These are phyloP conservation scores for Aythya baeri DNA, from an alignment of 2,113 vertebrate genomes.

Conservation along the genomic window DNA sequence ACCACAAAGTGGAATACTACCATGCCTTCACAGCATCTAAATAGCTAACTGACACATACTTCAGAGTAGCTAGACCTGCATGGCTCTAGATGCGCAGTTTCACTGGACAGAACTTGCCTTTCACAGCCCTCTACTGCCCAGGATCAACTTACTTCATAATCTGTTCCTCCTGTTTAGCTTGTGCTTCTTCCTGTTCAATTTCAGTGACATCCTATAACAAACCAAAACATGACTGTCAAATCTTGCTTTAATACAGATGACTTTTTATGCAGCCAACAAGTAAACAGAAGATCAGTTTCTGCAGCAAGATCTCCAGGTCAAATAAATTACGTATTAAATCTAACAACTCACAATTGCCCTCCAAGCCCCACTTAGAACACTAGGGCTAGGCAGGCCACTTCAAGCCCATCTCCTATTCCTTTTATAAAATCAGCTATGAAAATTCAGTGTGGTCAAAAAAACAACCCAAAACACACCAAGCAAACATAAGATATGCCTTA, in stretches of 20 bases:
- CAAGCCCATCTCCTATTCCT: neutral
- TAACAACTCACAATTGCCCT: neutral
- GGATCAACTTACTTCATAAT: conserved; percentile 85
- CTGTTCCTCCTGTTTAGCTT: conserved; percentile 89
- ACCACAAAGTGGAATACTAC: neutral
- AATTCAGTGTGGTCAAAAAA: neutral
- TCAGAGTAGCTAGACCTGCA: neutral
- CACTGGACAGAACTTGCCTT: neutral
- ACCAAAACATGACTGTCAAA: neutral
- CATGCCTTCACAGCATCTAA: neutral
- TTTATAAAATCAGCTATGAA: neutral
- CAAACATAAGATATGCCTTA: neutral
- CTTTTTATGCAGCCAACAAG: neutral
- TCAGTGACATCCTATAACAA: conserved; percentile 90
- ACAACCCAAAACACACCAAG: neutral
- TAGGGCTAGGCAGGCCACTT: neutral
- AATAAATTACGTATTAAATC: neutral
- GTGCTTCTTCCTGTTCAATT: conserved; percentile 86
- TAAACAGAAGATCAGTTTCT: neutral
- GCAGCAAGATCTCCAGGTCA: neutral
- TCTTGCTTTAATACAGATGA: neutral
- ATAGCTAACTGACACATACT: fast-evolving
- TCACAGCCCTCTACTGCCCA: neutral
- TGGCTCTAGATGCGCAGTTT: neutral
- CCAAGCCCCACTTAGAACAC: neutral